phyloP scores from a whole-genome alignment of 2,888 invertebrate genomes.

The Caenorhabditis sinica region DNA sequence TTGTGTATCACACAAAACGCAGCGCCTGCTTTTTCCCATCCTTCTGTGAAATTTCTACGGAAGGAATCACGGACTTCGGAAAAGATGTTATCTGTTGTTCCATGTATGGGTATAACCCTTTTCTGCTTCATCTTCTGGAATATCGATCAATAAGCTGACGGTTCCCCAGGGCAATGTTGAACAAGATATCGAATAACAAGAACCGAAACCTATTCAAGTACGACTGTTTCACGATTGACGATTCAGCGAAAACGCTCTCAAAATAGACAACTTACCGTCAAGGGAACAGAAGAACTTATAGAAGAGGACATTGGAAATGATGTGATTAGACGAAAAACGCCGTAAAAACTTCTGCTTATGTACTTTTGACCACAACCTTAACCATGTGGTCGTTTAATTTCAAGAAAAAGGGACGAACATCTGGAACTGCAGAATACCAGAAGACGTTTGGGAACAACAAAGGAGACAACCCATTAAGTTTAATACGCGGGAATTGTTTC shows the following conservation, averaged over 20 bases:
- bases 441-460: not conserved
- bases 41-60: conserved; percentile 79
- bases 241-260: not conserved
- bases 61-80: conserved; percentile 54
- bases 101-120: conserved; percentile 52
- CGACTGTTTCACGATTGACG: not conserved
- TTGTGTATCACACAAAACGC: conserved; percentile 84
- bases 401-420: conserved; percentile 20
- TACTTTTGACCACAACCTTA: not conserved
- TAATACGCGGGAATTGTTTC: conserved; percentile 1
- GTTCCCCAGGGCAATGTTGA: no score
- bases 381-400: conserved; percentile 1
- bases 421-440: conserved; percentile 25
- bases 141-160: no score
- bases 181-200: no score
- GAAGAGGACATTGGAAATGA: not conserved
- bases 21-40: conserved; percentile 82
- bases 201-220: no score
- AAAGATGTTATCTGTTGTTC: conserved; percentile 50
- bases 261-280: not conserved
- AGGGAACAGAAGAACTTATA: not conserved
- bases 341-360: not conserved
- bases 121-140: conserved; percentile 52
- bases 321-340: not conserved
- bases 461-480: not conserved